These are phyloP conservation scores for Catamblyrhynchus diadema DNA, from an alignment of 2,797 vertebrate species.

Conservation along the genomic window DNA sequence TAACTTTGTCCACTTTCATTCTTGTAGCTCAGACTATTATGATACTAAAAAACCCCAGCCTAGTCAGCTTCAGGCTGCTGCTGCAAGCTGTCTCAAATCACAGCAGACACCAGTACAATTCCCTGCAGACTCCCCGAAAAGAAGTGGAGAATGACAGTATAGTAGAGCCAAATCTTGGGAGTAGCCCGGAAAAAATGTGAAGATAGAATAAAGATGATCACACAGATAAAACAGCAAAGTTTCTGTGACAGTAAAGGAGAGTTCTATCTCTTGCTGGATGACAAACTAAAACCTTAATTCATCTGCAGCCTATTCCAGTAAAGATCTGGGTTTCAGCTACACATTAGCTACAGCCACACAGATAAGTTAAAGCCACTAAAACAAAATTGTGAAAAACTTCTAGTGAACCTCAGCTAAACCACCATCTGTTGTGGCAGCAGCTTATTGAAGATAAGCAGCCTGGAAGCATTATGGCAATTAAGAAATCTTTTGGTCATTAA, in stretches of 20 bases:
- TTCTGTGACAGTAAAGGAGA: neutral
- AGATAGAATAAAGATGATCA: constrained; percentile 23
- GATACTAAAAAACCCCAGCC: neutral
- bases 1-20: neutral
- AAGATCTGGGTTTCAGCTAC: neutral
- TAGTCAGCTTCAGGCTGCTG: neutral
- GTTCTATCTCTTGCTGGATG: neutral
- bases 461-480: constrained; percentile 62
- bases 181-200: neutral
- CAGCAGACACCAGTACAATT: neutral
- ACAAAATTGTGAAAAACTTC: constrained; percentile 6
- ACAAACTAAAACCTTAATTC: neutral
- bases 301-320: neutral
- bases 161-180: neutral
- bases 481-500: constrained; percentile 66
- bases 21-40: neutral
- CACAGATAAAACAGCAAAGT: neutral
- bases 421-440: constrained; percentile 51
- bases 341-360: neutral
- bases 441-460: constrained; percentile 62
- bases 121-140: neutral
- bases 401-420: constrained; percentile 34
- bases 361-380: neutral
- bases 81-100: neutral
- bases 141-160: neutral